phyloP scores from a whole-genome alignment of 2,113 vertebrate genomes.

The Hassar affinis region DNA sequence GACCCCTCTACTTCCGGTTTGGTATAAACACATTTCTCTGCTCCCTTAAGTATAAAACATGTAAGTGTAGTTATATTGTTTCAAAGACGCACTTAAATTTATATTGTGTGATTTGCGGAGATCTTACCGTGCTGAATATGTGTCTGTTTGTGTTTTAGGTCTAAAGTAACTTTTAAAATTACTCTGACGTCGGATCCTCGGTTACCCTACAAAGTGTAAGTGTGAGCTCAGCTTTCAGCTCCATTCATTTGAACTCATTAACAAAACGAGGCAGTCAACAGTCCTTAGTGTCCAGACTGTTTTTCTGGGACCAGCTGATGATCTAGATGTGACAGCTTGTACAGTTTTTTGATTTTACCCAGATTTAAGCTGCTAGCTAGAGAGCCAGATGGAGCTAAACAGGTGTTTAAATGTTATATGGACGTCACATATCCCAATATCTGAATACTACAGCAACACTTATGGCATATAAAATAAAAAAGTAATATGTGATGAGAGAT shows the following conservation, averaged over 20 bases:
- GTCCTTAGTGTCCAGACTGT: too few species aligned
- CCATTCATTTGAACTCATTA: not conserved
- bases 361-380: not conserved
- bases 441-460: not conserved
- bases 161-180: slow-evolving; percentile 82
- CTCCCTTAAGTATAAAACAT: slow-evolving; percentile 55
- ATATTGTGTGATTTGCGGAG: too few species aligned
- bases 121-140: not conserved
- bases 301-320: not conserved
- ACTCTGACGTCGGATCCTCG: slow-evolving; percentile 79
- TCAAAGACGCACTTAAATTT: not conserved
- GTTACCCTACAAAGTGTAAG: slow-evolving; percentile 79
- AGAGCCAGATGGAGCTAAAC: not conserved
- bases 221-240: slow-evolving; percentile 59
- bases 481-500: not conserved
- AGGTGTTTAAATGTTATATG: not conserved
- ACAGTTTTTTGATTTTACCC: not conserved
- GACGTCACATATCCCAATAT: not conserved
- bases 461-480: not conserved
- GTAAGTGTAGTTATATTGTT: slow-evolving; percentile 58
- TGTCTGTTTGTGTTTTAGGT: slow-evolving; percentile 60
- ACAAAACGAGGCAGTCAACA: not conserved
- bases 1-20: slow-evolving; percentile 72
- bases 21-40: slow-evolving; percentile 52
- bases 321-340: not conserved